Conservation (phyloP, 92 coral and sea anemone species). For the Nematostella vectensis region DNA sequence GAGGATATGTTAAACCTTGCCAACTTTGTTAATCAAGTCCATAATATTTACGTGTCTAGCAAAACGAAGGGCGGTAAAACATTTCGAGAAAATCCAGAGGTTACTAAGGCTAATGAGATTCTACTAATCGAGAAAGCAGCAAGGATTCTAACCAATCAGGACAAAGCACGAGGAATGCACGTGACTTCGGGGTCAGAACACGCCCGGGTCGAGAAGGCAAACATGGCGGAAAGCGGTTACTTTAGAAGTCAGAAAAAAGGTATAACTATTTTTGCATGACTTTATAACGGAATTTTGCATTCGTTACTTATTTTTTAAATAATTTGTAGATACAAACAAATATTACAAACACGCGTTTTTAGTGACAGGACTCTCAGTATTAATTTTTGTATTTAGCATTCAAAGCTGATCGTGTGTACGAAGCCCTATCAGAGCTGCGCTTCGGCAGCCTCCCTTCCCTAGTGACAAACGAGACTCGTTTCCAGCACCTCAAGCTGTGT, state of each 20-base stretch:
- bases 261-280: too few relatives aligned
- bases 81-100: not conserved
- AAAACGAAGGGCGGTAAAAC: not conserved
- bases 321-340: too few relatives aligned
- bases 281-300: too few relatives aligned
- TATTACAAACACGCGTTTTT: too few relatives aligned
- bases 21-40: not conserved
- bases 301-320: too few relatives aligned
- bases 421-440: constrained; percentile 31
- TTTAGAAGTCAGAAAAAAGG: too few relatives aligned
- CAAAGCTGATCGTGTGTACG: constrained; percentile 20
- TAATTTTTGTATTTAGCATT: too few relatives aligned
- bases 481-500: constrained; percentile 70
- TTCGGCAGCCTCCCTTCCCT: constrained; percentile 65
- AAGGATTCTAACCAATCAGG: not conserved
- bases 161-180: too few relatives aligned
- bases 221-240: too few relatives aligned
- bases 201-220: too few relatives aligned
- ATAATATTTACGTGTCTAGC: not conserved
- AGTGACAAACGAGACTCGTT: constrained; percentile 42
- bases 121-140: constrained; percentile 4
- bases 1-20: not conserved
- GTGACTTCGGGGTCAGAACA: too few relatives aligned
- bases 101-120: not conserved
- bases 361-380: too few relatives aligned